phyloP scores from a whole-genome alignment of 2,888 invertebrate genomes.

The Pelosia muscerda region DNA sequence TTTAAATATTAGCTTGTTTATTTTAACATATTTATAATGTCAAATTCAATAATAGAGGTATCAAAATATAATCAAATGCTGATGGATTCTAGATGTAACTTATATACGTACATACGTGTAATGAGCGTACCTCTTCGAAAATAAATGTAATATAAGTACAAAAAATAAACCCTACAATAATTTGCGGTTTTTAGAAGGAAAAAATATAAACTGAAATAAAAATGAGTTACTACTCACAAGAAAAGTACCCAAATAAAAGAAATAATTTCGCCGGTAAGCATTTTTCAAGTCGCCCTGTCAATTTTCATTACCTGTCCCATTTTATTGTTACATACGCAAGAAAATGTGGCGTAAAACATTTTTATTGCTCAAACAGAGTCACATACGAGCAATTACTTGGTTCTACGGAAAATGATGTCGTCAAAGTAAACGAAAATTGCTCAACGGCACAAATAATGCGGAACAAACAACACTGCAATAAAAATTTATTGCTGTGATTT shows the following conservation, averaged over 20 bases:
- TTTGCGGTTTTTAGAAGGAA: not conserved
- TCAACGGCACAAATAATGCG: slow-evolving; percentile 79
- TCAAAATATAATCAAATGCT: not conserved
- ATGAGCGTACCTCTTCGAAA: not conserved
- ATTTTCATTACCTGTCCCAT: slow-evolving; percentile 44
- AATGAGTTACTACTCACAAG: slow-evolving; percentile 6
- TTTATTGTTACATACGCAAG: slow-evolving; percentile 39
- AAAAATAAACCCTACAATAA: not conserved
- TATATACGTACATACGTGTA: not conserved
- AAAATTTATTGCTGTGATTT: slow-evolving; percentile 83
- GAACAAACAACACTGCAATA: slow-evolving; percentile 82
- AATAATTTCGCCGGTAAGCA: slow-evolving; percentile 28
- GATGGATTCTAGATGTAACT: not conserved
- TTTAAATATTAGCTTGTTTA: not conserved
- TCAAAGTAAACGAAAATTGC: slow-evolving; percentile 79
- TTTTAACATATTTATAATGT: not conserved
- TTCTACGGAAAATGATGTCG: slow-evolving; percentile 72
- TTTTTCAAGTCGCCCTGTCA: slow-evolving; percentile 45
- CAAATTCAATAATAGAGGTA: too few species aligned
- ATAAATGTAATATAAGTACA: not conserved
- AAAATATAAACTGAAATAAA: slow-evolving; percentile 14
- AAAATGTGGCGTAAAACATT: slow-evolving; percentile 52
- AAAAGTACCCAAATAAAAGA: slow-evolving; percentile 19
- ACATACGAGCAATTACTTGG: slow-evolving; percentile 69
- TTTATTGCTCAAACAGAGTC: slow-evolving; percentile 56